Evolutionary conservation across 2,888 invertebrate genomes (phyloP), one percentile per base, ranked within the genome.

Genomic region (Eupelmus urozonus): DNA sequence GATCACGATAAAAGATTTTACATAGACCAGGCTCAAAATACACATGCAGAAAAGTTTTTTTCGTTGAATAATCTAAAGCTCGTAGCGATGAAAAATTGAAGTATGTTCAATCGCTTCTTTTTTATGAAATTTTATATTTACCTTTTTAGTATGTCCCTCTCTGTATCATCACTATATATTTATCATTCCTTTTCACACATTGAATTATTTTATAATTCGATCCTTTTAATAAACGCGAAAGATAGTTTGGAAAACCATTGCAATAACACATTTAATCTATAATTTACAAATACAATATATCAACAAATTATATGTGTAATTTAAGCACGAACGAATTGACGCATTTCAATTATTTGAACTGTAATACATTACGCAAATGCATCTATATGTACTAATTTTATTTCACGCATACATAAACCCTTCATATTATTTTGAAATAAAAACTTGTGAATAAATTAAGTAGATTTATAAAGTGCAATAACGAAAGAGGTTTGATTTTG

Each of bases 21-120:
- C 16, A 57, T 45, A 59, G 60, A 51, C 16, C 51, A 51, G 53
- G 27, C 49, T 75, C 18, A 23, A 62, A 67, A 42, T 69, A 23
- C 60, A 75, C 40, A 49, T 40, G 53, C 13, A 74, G 25, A 53
- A 5, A 62, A 18, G 25, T 66, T 16, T 49, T 49, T 53, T 73
- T 75, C 53, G 53, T 69, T 75, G 53, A 62, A 69, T 29, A 59
- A 20, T 53, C 27, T 75, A 51, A 67, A 69, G 53, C 45, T 57
- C 42, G 42, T 42, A 65, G 16, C 29, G 73, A 60, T 42, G 45
- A 66, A 16, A 65, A 57, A 49, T 74, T 23, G 29, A 49, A 66
- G 57, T 65, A 18, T 5, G n/a, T 53, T 40, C n/a, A 40, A 25
- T 13, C 23, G 34, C 4, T 4, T 51, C n/a, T 67, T 40, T 34